Evolutionary conservation across 2,888 invertebrate genomes (phyloP).

Genomic region (Corythucha ciliata): DNA sequence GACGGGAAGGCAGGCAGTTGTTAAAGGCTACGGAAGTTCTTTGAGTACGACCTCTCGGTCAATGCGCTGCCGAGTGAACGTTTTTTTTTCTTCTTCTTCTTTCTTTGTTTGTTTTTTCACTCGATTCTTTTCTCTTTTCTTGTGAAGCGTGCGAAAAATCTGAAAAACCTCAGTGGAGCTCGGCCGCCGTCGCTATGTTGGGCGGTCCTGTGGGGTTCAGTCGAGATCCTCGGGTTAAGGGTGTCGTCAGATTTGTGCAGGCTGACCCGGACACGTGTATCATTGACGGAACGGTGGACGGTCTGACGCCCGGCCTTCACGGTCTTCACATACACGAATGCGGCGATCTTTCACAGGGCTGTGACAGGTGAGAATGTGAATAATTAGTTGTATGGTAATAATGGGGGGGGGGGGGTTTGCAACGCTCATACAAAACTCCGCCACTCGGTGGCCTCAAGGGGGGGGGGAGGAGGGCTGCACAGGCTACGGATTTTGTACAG

Average conservation of each 20-base stretch:
- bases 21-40: slow-evolving; percentile 69
- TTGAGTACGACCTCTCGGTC: slow-evolving; percentile 23
- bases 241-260: slow-evolving; percentile 70
- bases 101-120: background rate
- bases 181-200: slow-evolving; percentile 63
- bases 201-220: slow-evolving; percentile 43
- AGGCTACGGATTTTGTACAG: no score
- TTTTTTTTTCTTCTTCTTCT: background rate
- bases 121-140: background rate
- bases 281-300: slow-evolving; percentile 78
- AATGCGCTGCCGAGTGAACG: no score
- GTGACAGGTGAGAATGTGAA: no score
- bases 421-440: no score
- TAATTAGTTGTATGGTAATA: no score
- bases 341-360: slow-evolving; percentile 61
- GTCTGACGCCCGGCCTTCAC: slow-evolving; percentile 55
- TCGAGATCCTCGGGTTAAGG: slow-evolving; percentile 48
- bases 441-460: no score
- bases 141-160: background rate
- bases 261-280: slow-evolving; percentile 50
- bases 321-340: slow-evolving; percentile 57
- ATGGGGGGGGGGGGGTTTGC: no score
- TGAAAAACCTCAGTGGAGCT: background rate
- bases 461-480: no score
- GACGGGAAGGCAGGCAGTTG: slow-evolving; percentile 62